phyloP scores from a whole-genome alignment of 2,888 invertebrate genomes.

The Tenthredo amoena region DNA sequence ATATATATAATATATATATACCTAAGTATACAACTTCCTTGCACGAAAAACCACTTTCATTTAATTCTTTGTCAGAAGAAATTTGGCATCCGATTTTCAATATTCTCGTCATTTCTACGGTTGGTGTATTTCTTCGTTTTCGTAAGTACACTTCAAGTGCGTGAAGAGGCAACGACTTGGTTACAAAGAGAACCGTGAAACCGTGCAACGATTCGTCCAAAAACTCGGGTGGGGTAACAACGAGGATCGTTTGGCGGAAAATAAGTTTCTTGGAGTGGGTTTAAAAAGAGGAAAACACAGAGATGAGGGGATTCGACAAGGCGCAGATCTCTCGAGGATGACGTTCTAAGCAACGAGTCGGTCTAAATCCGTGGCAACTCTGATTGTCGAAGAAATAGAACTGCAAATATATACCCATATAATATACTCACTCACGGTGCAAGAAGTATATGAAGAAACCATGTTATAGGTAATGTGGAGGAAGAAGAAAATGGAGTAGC shows the following conservation, averaged over 20 bases:
- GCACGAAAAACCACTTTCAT: neutral
- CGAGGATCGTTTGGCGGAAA: neutral
- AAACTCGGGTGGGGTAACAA: neutral
- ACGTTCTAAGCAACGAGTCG: neutral
- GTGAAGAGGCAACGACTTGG: neutral
- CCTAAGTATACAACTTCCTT: neutral
- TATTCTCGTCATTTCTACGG: neutral
- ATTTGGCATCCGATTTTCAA: neutral
- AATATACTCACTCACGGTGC: neutral
- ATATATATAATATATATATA: neutral
- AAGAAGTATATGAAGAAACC: neutral
- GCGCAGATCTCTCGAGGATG: neutral
- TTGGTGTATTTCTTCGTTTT: neutral
- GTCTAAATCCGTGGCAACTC: neutral
- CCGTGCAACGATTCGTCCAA: conserved; percentile 7
- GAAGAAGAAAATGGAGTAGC: neutral
- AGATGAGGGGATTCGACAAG: neutral
- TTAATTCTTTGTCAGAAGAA: neutral
- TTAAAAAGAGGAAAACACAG: neutral
- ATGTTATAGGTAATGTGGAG: conserved; percentile 18
- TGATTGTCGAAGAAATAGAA: neutral
- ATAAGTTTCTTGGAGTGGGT: neutral
- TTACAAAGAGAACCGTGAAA: conserved; percentile 7
- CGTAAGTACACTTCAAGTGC: neutral
- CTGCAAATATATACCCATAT: neutral